These are phyloP conservation scores for Sarcophilus harrisii DNA, from an alignment of 2,797 vertebrate species.

Conservation along the genomic window DNA sequence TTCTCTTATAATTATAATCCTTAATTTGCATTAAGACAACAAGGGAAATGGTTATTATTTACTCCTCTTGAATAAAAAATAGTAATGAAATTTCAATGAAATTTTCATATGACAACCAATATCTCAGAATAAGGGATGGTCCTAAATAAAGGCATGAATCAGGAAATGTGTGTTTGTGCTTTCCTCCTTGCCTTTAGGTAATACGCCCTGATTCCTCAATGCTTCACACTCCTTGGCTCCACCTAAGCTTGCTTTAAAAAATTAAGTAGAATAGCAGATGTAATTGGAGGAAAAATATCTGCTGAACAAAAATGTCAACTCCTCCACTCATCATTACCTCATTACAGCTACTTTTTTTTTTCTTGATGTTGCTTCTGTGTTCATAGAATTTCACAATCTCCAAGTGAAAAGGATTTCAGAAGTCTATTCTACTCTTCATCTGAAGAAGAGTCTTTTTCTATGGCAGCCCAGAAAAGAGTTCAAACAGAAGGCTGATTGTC, in stretches of 20 bases:
- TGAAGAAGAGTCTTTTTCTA: background rate
- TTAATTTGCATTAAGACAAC: background rate
- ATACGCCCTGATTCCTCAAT: background rate
- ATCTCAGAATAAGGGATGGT: background rate
- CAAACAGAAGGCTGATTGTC: background rate
- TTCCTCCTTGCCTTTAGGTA: background rate
- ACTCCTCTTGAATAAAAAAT: background rate
- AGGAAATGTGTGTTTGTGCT: background rate
- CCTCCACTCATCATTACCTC: background rate
- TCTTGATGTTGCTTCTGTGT: background rate
- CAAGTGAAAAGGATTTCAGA: background rate
- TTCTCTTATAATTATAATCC: background rate
- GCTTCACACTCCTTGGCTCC: background rate
- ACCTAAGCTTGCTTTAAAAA: background rate
- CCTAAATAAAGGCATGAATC: background rate
- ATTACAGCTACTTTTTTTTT: background rate
- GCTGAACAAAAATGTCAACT: background rate
- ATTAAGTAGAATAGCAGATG: background rate
- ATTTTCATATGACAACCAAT: background rate
- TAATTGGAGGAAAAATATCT: background rate
- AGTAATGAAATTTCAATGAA: background rate
- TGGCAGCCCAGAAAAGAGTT: background rate
- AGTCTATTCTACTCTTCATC: background rate
- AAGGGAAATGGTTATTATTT: background rate
- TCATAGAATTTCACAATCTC: background rate